Base-by-base conservation (phyloP, 2,113 vertebrate genomes). In the Acinonyx jubatus region DNA sequence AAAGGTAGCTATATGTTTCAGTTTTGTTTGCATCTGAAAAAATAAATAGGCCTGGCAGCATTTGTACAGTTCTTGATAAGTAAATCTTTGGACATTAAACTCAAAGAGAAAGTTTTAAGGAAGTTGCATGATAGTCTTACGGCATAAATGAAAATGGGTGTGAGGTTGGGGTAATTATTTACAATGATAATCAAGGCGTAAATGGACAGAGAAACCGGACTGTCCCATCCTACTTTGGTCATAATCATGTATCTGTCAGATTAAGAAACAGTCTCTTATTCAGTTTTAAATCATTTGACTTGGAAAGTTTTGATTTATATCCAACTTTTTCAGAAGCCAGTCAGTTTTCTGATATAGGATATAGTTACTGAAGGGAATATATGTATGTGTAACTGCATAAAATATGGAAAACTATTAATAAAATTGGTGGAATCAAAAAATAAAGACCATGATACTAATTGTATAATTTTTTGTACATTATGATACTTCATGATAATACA, bases 1-100 rank as follows among this genome's bases (percentile, higher is more conserved):
- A 84, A 96, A 80, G 27, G 12, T 66, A 78, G 50, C 31, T 33
- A 11, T 83, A 19, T 90, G 21, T 83, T 95, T 94, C 41, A 29
- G 45, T 76, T 92, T 94, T 95, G 18, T 80, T 95, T 97, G 93
- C 1, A 92, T 94, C 38, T 94, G 55, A 31, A 93, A 91, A 73
- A 85, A 65, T 61, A 55, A n/a, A 29, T 33, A 86, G 19, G 8
- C 36, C 8, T 94, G 27, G 27, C 16, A 63, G 27, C 55, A 91
- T 88, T 91, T 79, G 57, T 94, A 73, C 14, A 74, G 0, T 74
- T 93, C 4, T 91, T 74, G 19, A n/a, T 93, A 91, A 84, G 48
- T 91, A 89, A 50, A 23, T 81, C n/a, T 89, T 90, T 90, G 81
- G 76, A 55, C 38, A 57, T 91, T 96, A 94, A 93, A 83, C 31